Evolutionary conservation across 2,888 invertebrate species (phyloP).

Genomic region (Melinaea marsaeus): DNA sequence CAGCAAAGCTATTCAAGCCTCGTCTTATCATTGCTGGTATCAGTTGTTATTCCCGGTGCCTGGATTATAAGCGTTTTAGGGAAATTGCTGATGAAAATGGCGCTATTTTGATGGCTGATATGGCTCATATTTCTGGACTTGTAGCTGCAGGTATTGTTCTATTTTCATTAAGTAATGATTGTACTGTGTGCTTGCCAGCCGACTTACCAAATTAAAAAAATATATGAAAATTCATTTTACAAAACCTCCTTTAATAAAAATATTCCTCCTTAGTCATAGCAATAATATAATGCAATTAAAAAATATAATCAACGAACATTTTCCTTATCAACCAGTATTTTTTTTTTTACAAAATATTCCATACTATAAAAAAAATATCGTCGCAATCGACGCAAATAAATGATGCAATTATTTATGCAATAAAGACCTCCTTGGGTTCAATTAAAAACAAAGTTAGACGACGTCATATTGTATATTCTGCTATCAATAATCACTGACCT

Average conservation of each 20-base stretch:
- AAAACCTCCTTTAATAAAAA: too few relatives aligned
- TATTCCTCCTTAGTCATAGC: too few relatives aligned
- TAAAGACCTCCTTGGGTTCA: not conserved
- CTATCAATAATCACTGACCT: not conserved
- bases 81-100: slow-evolving; percentile 90
- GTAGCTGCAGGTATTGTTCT: slow-evolving; percentile 85
- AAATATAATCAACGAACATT: too few relatives aligned
- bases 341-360: too few relatives aligned
- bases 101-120: slow-evolving; percentile 94
- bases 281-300: too few relatives aligned
- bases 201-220: not conserved
- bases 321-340: too few relatives aligned
- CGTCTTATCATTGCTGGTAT: slow-evolving; percentile 95
- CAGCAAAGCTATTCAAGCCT: slow-evolving; percentile 92
- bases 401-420: slow-evolving; percentile 22
- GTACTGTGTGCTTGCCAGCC: not conserved
- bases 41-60: slow-evolving; percentile 94
- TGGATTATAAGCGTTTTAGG: slow-evolving; percentile 94
- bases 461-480: not conserved
- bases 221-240: not conserved
- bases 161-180: not conserved
- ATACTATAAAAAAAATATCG: not conserved
- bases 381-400: not conserved
- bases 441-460: slow-evolving; percentile 10
- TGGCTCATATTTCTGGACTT: slow-evolving; percentile 96